Percentiles rank a stretch among this genome's conserved stretches.
Conservation (phyloP, 2,888 invertebrate genomes). For the Heliconius sara region DNA sequence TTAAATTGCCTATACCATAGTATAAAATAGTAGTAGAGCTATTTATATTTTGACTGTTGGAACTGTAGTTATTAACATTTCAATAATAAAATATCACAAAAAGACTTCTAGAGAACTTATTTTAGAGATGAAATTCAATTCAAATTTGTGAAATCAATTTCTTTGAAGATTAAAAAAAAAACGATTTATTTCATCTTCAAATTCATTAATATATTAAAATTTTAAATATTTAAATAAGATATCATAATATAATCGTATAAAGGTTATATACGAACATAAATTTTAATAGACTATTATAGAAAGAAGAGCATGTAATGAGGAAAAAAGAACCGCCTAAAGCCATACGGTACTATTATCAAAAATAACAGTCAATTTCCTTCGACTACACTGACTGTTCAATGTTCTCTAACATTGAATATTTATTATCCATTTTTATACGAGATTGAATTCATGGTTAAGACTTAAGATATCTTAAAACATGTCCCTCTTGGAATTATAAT, state of each 20-base stretch:
- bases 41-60: too few relatives aligned
- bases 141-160: too few relatives aligned
- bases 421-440: background rate
- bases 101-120: too few relatives aligned
- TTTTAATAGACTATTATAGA: conserved; percentile 23
- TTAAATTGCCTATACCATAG: too few relatives aligned
- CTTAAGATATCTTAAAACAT: background rate
- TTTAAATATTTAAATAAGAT: background rate
- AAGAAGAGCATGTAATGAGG: conserved; percentile 8
- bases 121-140: too few relatives aligned
- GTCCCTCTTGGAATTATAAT: too few relatives aligned
- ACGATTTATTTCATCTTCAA: too few relatives aligned
- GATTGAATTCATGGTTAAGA: background rate
- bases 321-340: conserved; percentile 15
- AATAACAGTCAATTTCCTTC: conserved; percentile 22
- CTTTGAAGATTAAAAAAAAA: too few relatives aligned
- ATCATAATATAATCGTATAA: background rate
- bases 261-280: background rate
- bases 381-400: background rate
- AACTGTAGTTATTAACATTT: too few relatives aligned
- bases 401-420: background rate
- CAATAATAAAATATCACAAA: too few relatives aligned
- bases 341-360: conserved; percentile 15
- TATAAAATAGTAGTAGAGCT: too few relatives aligned
- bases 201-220: background rate